Base-by-base conservation (phyloP, 2,888 invertebrate genomes). In the Hofmannophila pseudospretella region DNA sequence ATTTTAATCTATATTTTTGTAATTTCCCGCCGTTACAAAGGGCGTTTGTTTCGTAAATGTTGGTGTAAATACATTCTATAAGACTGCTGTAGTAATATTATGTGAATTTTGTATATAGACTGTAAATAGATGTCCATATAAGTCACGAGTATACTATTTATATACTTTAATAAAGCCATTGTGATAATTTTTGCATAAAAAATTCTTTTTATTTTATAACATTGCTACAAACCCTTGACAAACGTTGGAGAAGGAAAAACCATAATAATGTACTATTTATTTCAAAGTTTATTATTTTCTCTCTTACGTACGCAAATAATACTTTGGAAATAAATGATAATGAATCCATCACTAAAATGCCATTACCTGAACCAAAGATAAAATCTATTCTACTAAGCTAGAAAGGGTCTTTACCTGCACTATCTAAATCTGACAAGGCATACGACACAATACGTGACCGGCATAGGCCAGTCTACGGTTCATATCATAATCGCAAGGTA, bases 81-180 rank as follows among this genome's bases (percentile, higher is more conserved):
- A 86, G 86, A 86, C 86, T 86, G 86, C 80, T 85, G 80, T 86
- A 85, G 85, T 67, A 67, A 72, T 78, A 78, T 58, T 50, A 62
- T 78, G 79, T 82, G 79, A 81, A 81, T 77, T 39, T 79, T 85
- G 86, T 85, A 84, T 59, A 86, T 82, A 85, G 54, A 58, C 53
- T 86, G 82, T 84, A 84, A 77, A 85, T 82, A 81, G 61, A 71
- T 84, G 84, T 85, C 76, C 76, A 84, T 81, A 76, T 76, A 84
- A 85, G 82, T 85, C 82, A 82, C 81, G 61, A 81, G 82, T 85
- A 84, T 85, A 86, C 85, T 85, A 85, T 85, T 86, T 86, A 86
- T 86, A 84, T 86, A 86, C 75, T 84, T 85, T 84, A 85, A 86
- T 85, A 86, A 86, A 86, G 84, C 82, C 82, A 86, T 86, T 86